Conservation (phyloP, 2,888 invertebrate species). For the Dryadula phaetusa region DNA sequence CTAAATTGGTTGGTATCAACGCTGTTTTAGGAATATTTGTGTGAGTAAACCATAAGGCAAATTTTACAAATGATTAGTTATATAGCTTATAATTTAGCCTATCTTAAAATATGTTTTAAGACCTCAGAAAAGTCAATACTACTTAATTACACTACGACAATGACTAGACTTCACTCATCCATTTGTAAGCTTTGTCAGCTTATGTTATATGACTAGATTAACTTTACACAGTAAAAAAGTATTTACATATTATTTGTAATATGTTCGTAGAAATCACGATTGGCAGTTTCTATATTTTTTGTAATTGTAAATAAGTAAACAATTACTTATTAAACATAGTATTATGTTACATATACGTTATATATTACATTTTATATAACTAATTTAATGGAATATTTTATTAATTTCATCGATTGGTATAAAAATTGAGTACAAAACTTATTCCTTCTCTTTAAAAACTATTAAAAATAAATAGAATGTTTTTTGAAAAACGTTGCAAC, state of each 20-base stretch:
- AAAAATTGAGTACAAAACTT: constrained; percentile 4
- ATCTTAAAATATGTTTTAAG: constrained; percentile 35
- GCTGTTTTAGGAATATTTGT: not conserved
- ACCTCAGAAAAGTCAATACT: constrained; percentile 32
- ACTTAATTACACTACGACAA: constrained; percentile 34
- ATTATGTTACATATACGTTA: not conserved
- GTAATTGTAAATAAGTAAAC: constrained; percentile 2
- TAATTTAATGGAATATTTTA: not conserved
- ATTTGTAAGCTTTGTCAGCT: constrained; percentile 28
- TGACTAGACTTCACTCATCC: constrained; percentile 49
- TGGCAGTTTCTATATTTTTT: constrained; percentile 34
- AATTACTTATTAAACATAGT: not conserved
- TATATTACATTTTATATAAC: not conserved
- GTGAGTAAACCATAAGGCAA: not conserved
- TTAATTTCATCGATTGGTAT: not conserved
- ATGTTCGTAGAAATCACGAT: constrained; percentile 14
- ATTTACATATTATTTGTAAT: constrained; percentile 1
- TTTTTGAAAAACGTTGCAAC: not conserved
- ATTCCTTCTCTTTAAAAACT: not conserved
- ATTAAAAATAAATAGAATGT: not conserved
- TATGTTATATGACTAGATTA: constrained; percentile 39
- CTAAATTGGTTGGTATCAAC: not conserved
- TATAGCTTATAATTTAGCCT: constrained; percentile 7
- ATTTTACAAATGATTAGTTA: not conserved
- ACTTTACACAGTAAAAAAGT: constrained; percentile 27